Conservation (phyloP, 2,797 vertebrate species). For the Artibeus lituratus region DNA sequence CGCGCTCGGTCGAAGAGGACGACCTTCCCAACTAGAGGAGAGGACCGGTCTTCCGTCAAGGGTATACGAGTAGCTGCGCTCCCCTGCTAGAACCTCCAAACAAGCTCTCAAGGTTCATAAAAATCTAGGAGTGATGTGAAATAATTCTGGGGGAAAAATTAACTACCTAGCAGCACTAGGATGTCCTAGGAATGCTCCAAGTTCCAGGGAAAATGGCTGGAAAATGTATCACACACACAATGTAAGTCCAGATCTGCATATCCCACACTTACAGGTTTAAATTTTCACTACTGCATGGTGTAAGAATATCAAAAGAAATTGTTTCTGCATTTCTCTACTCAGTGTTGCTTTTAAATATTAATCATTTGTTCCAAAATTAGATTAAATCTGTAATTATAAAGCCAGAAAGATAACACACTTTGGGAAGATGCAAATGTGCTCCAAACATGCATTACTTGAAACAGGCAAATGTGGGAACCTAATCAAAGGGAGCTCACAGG, state of each 20-base stretch:
- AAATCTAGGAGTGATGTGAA: neutral
- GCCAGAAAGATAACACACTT: neutral
- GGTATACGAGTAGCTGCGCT: too few species aligned
- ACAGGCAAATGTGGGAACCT: neutral
- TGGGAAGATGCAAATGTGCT: neutral
- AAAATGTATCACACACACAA: neutral
- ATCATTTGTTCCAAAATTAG: neutral
- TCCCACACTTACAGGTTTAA: neutral
- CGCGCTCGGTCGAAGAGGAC: too few species aligned
- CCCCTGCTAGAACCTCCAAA: too few species aligned
- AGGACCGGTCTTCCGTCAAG: too few species aligned
- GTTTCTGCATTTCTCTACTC: neutral
- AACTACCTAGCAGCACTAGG: neutral
- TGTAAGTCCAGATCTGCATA: neutral
- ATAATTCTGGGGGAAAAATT: neutral
- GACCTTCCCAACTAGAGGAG: too few species aligned
- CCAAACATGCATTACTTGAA: too few species aligned
- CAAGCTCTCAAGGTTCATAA: too few species aligned
- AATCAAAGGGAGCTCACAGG: rapidly evolving
- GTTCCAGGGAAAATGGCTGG: neutral
- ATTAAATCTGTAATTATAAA: neutral
- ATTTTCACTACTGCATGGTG: neutral
- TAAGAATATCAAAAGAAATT: neutral
- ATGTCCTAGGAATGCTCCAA: neutral
- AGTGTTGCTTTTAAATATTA: neutral